Base-by-base conservation (phyloP, 1,140 invertebrate species). In the Drosophila virilis region DNA sequence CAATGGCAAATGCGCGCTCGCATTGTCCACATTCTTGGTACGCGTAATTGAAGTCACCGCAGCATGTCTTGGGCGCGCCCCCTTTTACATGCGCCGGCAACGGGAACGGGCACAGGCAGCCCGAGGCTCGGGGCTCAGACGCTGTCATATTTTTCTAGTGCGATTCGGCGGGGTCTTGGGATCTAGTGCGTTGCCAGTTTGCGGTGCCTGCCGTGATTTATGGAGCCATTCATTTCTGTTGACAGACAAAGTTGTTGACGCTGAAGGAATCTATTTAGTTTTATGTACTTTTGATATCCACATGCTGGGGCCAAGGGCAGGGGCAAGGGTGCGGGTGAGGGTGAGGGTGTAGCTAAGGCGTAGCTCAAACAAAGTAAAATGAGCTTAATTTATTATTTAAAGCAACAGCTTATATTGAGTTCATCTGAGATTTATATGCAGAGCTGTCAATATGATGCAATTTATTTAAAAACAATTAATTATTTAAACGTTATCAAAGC, bases 201-300 rank as follows among this genome's bases (percentile, higher is more conserved):
- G 78, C 59, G 74, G 61, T 74, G 77, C 61, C 77, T 85, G 74
- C 52, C 67, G 75, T 91, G 90, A 91, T 91, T 91, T 91, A 91
- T 91, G 90, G 69, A 89, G 86, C 83, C 90, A 91, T 91, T 91
- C 91, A 91, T 91, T 91, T 91, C 83, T 90, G 90, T 91, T 91
- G 90, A 91, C 90, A 91, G 90, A 91, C 90, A 88, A 90, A 89
- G 86, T 83, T 91, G 90, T 91, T 91, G 83, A 80, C 90, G 90
- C 83, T 77, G 69, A 77, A 89, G 74, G 82, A 77, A 88, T 89
- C 88, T 91, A 91, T 91, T 91, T 88, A 78, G 75, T 83, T 89
- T 89, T 89, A 89, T 89, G 84, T 90, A 66, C 77, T 75, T 78
- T 73, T 80, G 71, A 89, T 89, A 74, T 59, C 68, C 81, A 69